Evolutionary conservation across 2,113 vertebrate species (phyloP).

Genomic region (Danio rerio): GRCz12tu NC_133180.1:55338001-55338500

Average conservation of each 20-base stretch:
- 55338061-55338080: too few species aligned
- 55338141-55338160: too few species aligned
- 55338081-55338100: too few species aligned
- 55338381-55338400: not conserved
- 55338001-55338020: too few species aligned
- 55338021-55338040: too few species aligned
- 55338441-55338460: conserved; percentile 67
- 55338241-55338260: conserved; percentile 43
- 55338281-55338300: not conserved
- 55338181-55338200: not conserved
- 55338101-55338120: too few species aligned
- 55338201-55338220: conserved; percentile 9
- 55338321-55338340: not conserved
- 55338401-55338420: conserved; percentile 25
- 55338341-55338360: not conserved
- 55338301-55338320: not conserved
- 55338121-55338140: too few species aligned
- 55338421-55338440: conserved; percentile 19
- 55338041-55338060: too few species aligned
- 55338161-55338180: not conserved
- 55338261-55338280: conserved; percentile 49
- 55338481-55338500: conserved; percentile 47
- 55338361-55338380: not conserved
- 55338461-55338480: conserved; percentile 83
- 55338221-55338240: conserved; percentile 2